phyloP scores from a whole-genome alignment of 2,797 vertebrate species.

The Semotilus atromaculatus region DNA sequence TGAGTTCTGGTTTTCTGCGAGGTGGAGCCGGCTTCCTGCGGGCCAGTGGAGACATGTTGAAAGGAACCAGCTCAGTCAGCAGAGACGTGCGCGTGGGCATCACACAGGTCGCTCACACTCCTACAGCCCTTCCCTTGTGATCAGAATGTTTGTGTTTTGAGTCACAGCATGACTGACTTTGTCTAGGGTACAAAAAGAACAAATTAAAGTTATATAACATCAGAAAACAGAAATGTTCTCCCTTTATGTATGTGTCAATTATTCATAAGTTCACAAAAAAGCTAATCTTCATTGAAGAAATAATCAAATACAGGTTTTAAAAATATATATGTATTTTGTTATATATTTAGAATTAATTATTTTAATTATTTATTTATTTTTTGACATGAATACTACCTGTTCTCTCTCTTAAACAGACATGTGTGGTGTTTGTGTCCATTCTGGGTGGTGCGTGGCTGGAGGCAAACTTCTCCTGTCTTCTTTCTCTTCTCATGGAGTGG shows the following conservation, averaged over 20 bases:
- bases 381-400: not conserved
- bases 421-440: slow-evolving; percentile 87
- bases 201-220: not conserved
- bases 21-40: slow-evolving; percentile 89
- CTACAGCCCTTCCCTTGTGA: not conserved
- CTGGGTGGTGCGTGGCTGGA: slow-evolving; percentile 89
- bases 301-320: too few species aligned
- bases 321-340: not conserved
- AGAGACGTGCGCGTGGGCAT: slow-evolving; percentile 89
- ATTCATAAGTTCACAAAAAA: not conserved
- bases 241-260: not conserved
- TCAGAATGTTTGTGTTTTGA: slow-evolving; percentile 7
- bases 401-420: slow-evolving; percentile 76
- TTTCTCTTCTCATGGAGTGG: slow-evolving; percentile 85
- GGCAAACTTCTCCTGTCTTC: slow-evolving; percentile 81
- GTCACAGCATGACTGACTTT: not conserved
- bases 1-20: slow-evolving; percentile 87
- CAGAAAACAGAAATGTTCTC: not conserved
- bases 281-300: not conserved
- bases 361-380: not conserved
- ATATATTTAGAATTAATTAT: too few species aligned
- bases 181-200: not conserved
- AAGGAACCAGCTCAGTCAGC: slow-evolving; percentile 87
- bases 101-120: slow-evolving; percentile 82
- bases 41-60: slow-evolving; percentile 90